A percentile compares a stretch with the other conserved stretches of the same genome.
These are phyloP conservation scores for Odontomachus brunneus DNA, from an alignment of 1,140 invertebrate genomes.

Conservation along the genomic window DNA sequence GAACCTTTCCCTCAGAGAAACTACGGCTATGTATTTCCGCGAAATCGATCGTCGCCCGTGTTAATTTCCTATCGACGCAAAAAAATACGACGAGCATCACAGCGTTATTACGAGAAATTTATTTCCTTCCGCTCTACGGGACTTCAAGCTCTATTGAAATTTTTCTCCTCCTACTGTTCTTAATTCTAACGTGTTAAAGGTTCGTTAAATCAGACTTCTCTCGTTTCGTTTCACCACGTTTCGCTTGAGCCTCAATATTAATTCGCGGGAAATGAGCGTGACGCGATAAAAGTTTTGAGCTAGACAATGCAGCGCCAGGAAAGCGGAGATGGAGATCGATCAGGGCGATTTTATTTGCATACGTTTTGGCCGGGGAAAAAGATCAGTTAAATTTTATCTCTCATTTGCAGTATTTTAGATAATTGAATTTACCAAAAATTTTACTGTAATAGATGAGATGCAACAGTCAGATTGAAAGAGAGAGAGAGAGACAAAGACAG, in stretches of 20 bases:
- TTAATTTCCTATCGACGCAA: background rate
- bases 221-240: constrained; percentile 26
- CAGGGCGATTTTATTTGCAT: constrained; percentile 6
- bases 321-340: background rate
- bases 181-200: constrained; percentile 40
- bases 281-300: background rate
- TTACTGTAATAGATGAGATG: too few species aligned
- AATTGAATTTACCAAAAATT: too few species aligned
- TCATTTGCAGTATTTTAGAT: too few species aligned
- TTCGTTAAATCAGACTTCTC: constrained; percentile 48
- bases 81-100: background rate
- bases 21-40: background rate
- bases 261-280: constrained; percentile 32
- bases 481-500: background rate
- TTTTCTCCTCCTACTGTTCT: constrained; percentile 26
- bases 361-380: background rate
- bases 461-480: too few species aligned
- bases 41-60: background rate
- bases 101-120: constrained; percentile 24
- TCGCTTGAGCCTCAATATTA: constrained; percentile 7
- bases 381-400: too few species aligned
- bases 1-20: too few species aligned
- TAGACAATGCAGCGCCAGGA: constrained; percentile 17
- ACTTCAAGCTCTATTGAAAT: constrained; percentile 17
- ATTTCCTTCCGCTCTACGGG: background rate